These are phyloP conservation scores for Macaca mulatta DNA, from an alignment of 2,113 vertebrate species.

Conservation along the genomic window DNA sequence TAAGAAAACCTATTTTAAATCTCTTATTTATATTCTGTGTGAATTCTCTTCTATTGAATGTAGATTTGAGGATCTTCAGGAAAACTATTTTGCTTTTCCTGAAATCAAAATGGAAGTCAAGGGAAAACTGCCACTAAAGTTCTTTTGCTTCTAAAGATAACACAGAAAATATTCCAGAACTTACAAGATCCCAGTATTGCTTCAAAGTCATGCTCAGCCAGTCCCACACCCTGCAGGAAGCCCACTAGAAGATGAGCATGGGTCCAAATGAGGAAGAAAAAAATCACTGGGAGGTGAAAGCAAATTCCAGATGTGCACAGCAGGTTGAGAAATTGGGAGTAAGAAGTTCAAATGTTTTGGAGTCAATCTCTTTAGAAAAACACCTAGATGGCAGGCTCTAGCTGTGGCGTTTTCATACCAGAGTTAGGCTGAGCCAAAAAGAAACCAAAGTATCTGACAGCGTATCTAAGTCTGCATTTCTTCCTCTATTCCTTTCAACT, in stretches of 20 bases:
- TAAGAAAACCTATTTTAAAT: not conserved
- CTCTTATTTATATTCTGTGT: not conserved
- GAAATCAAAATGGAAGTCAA: not conserved
- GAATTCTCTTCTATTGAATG: conserved; percentile 7
- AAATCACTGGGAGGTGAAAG: not conserved
- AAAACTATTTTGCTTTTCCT: conserved; percentile 5
- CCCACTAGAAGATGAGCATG: not conserved
- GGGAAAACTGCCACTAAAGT: not conserved
- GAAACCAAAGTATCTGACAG: conserved; percentile 16
- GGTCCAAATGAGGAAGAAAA: not conserved
- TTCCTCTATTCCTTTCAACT: conserved; percentile 36
- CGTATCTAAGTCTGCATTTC: not conserved
- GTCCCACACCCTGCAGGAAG: not conserved
- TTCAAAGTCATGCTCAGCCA: not conserved
- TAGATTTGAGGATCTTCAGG: not conserved
- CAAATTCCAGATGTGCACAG: conserved; percentile 42
- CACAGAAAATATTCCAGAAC: not conserved
- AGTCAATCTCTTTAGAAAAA: conserved; percentile 22
- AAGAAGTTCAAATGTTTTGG: not conserved
- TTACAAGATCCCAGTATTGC: not conserved
- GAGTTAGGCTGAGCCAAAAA: not conserved
- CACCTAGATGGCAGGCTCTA: not conserved
- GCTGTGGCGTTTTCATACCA: not conserved
- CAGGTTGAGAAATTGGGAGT: not conserved
- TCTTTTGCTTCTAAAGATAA: conserved; percentile 37